These are phyloP conservation scores for Oopsacas minuta DNA, from an alignment of 37 sponge, comb jelly and placozoan genomes.

Conservation along the genomic window DNA sequence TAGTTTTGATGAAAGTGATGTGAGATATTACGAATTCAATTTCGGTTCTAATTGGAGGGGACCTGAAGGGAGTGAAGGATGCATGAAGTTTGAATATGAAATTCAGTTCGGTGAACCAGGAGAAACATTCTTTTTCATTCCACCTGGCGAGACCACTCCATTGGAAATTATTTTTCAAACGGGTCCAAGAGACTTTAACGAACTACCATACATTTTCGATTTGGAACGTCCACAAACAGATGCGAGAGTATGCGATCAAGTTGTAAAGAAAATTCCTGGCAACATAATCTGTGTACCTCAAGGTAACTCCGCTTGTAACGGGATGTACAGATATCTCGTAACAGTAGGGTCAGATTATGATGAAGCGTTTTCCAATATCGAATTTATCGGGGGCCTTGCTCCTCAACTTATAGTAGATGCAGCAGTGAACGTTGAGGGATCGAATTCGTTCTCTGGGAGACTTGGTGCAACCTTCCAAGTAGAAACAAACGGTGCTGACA, in stretches of 20 bases:
- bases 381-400: not conserved
- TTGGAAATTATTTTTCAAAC: not conserved
- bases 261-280: not conserved
- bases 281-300: not conserved
- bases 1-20: not conserved
- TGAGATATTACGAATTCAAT: not conserved
- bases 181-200: too few relatives aligned
- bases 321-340: not conserved
- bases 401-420: not conserved
- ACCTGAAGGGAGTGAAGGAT: not conserved
- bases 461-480: not conserved
- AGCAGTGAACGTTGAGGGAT: not conserved
- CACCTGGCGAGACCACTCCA: not conserved
- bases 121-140: not conserved
- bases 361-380: not conserved
- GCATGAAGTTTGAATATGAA: not conserved
- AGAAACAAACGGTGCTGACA: not conserved
- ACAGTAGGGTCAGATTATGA: not conserved
- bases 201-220: too few relatives aligned
- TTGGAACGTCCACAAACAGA: too few relatives aligned
- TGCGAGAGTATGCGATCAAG: not conserved
- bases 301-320: not conserved
- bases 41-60: not conserved
- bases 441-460: not conserved
- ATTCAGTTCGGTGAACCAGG: not conserved